These are phyloP conservation scores for Cacatua alba DNA, from an alignment of 2,113 vertebrate genomes.

Conservation along the genomic window DNA sequence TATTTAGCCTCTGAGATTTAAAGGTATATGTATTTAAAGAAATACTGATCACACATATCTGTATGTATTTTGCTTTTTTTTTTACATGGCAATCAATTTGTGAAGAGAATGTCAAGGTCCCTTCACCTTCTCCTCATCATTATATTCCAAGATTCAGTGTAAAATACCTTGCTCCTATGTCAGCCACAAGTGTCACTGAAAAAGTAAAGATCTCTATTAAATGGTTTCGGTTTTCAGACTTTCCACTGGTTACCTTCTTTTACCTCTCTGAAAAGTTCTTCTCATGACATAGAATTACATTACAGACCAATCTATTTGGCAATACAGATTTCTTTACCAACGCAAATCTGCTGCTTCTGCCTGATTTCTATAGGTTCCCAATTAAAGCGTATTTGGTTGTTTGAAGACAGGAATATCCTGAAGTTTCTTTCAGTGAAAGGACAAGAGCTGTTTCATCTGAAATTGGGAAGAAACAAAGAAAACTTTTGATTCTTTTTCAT, in stretches of 20 bases:
- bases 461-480: not conserved
- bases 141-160: not conserved
- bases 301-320: not conserved
- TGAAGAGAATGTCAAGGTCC: not conserved
- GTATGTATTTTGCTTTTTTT: not conserved
- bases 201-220: not conserved
- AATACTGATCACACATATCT: not conserved
- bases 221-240: not conserved
- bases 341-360: not conserved
- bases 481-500: not conserved
- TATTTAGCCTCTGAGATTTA: not conserved
- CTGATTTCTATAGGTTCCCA: not conserved
- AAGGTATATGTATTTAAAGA: not conserved
- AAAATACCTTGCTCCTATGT: not conserved
- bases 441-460: not conserved
- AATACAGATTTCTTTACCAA: not conserved
- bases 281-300: not conserved
- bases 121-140: not conserved
- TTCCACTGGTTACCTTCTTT: not conserved
- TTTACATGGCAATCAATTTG: not conserved
- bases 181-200: not conserved
- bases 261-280: not conserved
- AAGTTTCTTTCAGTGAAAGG: not conserved
- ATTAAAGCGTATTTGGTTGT: not conserved
- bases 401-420: not conserved